phyloP scores from a whole-genome alignment of 2,888 invertebrate species.

The Pseudococcus viburni region DNA sequence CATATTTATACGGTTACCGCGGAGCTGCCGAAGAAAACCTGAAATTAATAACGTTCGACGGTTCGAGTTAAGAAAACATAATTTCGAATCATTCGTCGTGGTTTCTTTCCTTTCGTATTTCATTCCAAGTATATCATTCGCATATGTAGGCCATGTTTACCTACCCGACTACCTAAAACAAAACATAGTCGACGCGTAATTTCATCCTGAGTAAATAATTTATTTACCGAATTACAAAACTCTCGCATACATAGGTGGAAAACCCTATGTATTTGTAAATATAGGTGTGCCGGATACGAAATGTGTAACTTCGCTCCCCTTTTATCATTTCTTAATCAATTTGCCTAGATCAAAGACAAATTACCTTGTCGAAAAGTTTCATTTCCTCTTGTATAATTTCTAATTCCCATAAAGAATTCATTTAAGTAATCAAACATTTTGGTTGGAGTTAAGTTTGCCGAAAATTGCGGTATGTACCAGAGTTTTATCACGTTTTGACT shows the following conservation, averaged over 20 bases:
- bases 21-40: background rate
- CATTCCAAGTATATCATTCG: background rate
- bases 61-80: background rate
- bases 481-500: background rate
- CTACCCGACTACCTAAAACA: background rate
- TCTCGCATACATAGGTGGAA: background rate
- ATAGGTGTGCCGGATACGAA: background rate
- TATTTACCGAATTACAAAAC: background rate
- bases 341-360: constrained; percentile 14
- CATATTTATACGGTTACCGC: background rate
- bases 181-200: background rate
- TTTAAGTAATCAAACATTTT: background rate
- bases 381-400: constrained; percentile 1
- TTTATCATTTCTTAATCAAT: background rate
- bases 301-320: background rate
- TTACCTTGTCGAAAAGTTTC: background rate
- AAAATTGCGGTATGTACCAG: background rate
- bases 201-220: constrained; percentile 7
- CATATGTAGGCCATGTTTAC: background rate
- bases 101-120: background rate
- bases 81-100: background rate
- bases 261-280: background rate
- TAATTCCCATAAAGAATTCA: background rate
- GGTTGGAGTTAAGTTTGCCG: background rate
- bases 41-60: background rate